Conservation (phyloP, 2,113 vertebrate genomes). For the Plotosus lineatus region DNA sequence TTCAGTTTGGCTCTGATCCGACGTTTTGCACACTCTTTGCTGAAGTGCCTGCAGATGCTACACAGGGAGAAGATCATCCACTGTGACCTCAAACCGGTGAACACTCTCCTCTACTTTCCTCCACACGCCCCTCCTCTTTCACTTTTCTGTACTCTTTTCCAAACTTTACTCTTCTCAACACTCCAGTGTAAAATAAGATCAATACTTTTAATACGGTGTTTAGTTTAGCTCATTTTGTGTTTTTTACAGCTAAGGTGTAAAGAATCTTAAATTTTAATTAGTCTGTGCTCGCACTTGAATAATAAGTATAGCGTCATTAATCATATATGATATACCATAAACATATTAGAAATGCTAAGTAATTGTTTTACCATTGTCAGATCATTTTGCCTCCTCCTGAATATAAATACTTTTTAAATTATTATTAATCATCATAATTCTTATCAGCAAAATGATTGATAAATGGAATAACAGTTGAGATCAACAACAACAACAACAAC, state of each 20-base stretch:
- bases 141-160: too few relatives aligned
- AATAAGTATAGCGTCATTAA: background rate
- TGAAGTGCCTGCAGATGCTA: slow-evolving; percentile 90
- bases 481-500: too few relatives aligned
- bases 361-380: background rate
- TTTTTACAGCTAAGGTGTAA: background rate
- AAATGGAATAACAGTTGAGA: too few relatives aligned
- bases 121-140: background rate
- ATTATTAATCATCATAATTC: background rate
- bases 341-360: background rate
- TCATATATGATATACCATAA: background rate
- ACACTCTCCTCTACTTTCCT: slow-evolving; percentile 34
- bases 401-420: background rate
- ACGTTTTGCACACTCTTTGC: slow-evolving; percentile 82
- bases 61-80: slow-evolving; percentile 91
- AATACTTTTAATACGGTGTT: too few relatives aligned
- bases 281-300: background rate
- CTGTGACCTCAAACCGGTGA: slow-evolving; percentile 93
- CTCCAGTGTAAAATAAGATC: too few relatives aligned
- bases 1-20: slow-evolving; percentile 85
- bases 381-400: background rate
- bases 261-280: background rate
- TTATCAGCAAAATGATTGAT: too few relatives aligned
- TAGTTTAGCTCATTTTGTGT: background rate
- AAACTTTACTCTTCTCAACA: too few relatives aligned